These are phyloP conservation scores for Eulemur albifrons DNA, from an alignment of 2,797 vertebrate genomes.

Conservation along the genomic window DNA sequence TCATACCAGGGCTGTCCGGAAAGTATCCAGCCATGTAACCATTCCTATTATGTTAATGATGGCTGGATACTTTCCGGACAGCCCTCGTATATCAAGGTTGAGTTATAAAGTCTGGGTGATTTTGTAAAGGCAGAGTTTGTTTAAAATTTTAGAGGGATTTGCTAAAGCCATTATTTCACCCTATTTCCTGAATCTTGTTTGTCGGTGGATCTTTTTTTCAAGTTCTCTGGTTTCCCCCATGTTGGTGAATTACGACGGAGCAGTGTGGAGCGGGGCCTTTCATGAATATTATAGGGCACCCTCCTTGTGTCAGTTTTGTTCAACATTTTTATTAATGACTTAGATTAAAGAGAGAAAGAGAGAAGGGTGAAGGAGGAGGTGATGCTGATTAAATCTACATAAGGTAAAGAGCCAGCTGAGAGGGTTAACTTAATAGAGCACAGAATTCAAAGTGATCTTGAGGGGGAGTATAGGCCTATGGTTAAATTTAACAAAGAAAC, in stretches of 20 bases:
- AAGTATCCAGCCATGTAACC: too few species aligned
- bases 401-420: neutral
- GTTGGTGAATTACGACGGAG: neutral
- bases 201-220: neutral
- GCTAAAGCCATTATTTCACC: neutral
- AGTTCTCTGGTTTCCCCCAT: neutral
- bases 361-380: neutral
- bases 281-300: neutral
- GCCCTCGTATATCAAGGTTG: neutral
- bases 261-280: neutral
- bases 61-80: too few species aligned
- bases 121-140: neutral
- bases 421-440: neutral
- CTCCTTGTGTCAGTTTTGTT: neutral
- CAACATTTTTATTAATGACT: slow-evolving; percentile 39
- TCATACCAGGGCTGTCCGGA: neutral
- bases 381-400: neutral
- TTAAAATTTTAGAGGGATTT: neutral
- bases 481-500: neutral
- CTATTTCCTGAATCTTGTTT: neutral
- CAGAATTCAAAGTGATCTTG: neutral
- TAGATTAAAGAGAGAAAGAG: neutral
- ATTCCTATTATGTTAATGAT: too few species aligned
- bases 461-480: neutral
- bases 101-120: neutral